Percentiles rank a stretch among this genome's conserved stretches.
These are phyloP conservation scores for Menidia menidia DNA, from an alignment of 2,797 vertebrate genomes.

Conservation along the genomic window DNA sequence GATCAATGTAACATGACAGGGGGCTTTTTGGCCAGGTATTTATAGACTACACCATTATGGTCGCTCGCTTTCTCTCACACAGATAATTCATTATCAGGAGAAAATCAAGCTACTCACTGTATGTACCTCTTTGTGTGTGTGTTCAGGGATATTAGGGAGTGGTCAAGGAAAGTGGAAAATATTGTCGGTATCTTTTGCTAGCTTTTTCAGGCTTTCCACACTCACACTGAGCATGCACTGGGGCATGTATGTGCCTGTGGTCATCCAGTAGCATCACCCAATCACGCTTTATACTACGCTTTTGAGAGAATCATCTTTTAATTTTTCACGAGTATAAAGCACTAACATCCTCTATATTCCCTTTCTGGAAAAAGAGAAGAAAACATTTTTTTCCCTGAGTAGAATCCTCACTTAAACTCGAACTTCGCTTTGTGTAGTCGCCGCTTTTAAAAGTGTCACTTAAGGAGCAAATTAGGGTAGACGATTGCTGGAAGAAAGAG, in stretches of 20 bases:
- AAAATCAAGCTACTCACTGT: slow-evolving; percentile 64
- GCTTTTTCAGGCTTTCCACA: slow-evolving; percentile 44
- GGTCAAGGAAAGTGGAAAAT: slow-evolving; percentile 78
- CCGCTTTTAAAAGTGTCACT: slow-evolving; percentile 33
- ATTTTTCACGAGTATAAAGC: slow-evolving; percentile 23
- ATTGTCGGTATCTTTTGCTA: slow-evolving; percentile 65
- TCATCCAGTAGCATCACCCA: slow-evolving; percentile 31
- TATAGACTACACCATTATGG: slow-evolving; percentile 73
- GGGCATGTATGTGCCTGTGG: slow-evolving; percentile 21
- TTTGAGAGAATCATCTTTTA: background rate
- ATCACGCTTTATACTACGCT: slow-evolving; percentile 16
- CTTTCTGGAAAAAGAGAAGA: background rate
- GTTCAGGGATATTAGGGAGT: slow-evolving; percentile 24
- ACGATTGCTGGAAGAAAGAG: slow-evolving; percentile 40
- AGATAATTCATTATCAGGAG: slow-evolving; percentile 73
- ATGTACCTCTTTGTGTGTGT: slow-evolving; percentile 14
- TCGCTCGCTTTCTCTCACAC: slow-evolving; percentile 42
- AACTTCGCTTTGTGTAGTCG: slow-evolving; percentile 16
- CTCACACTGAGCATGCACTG: slow-evolving; percentile 24
- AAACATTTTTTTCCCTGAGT: slow-evolving; percentile 5
- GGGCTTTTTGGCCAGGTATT: slow-evolving; percentile 81
- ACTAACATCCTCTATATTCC: background rate
- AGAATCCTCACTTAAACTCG: slow-evolving; percentile 20
- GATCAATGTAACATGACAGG: slow-evolving; percentile 83
- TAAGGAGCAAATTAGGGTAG: slow-evolving; percentile 41